A percentile compares a stretch with the other conserved stretches of the same genome.
Evolutionary conservation across 2,888 invertebrate species (phyloP).

Genomic region (Leuctra nigra): DNA sequence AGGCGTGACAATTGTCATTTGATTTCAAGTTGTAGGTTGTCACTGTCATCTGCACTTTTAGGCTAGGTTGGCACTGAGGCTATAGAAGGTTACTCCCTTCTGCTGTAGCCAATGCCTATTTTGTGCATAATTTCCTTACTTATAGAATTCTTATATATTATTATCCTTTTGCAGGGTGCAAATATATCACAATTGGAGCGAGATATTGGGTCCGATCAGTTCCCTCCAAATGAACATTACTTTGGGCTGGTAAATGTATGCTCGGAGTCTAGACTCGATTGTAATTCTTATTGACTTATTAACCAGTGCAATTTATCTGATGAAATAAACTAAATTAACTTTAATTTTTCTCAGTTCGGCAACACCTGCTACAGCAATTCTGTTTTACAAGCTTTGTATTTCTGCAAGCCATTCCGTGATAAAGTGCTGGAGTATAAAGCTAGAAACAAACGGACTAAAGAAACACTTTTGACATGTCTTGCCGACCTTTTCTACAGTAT

Average conservation of each 20-base stretch:
- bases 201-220: constrained; percentile 97
- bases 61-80: not conserved
- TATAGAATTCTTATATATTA: not conserved
- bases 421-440: constrained; percentile 98
- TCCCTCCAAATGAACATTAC: constrained; percentile 98
- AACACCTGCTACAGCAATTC: constrained; percentile 99
- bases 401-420: constrained; percentile 98
- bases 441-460: constrained; percentile 91
- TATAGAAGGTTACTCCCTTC: too few species aligned
- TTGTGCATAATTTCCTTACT: not conserved
- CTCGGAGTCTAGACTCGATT: constrained; percentile 33
- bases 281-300: constrained; percentile 16
- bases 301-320: too few species aligned
- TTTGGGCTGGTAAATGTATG: constrained; percentile 99
- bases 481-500: constrained; percentile 99
- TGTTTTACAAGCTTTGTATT: constrained; percentile 97
- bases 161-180: constrained; percentile 69
- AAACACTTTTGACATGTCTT: constrained; percentile 94
- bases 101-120: not conserved
- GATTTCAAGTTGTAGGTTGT: not conserved
- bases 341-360: constrained; percentile 71
- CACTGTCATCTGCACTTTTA: not conserved
- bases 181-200: constrained; percentile 99
- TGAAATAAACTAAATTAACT: constrained; percentile 12
- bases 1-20: too few species aligned